Percentiles rank a stretch among this genome's conserved stretches.
These are phyloP conservation scores for Aplodontia rufa DNA, from an alignment of 2,113 vertebrate species.

Conservation along the genomic window DNA sequence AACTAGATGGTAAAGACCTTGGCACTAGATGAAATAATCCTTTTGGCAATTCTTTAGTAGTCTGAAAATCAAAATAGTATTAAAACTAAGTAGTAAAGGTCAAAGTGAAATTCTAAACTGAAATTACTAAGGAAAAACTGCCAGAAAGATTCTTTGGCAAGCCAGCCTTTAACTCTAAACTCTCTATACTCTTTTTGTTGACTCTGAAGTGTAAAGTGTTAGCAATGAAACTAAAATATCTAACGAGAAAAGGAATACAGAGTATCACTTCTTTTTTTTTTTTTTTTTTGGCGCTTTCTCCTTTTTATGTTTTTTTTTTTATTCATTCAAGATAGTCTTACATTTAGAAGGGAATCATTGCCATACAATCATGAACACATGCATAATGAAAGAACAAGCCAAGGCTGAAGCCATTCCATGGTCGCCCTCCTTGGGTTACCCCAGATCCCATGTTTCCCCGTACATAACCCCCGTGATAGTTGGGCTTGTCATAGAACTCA, in stretches of 20 bases:
- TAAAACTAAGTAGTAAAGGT: conserved; percentile 66
- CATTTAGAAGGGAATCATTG: too few relatives aligned
- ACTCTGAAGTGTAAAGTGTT: not conserved
- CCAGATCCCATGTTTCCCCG: too few relatives aligned
- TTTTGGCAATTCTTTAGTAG: conserved; percentile 71
- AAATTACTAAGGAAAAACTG: conserved; percentile 38
- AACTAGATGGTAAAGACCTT: conserved; percentile 47
- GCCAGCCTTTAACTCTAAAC: not conserved
- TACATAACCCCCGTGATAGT: too few relatives aligned
- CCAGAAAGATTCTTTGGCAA: not conserved
- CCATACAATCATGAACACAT: too few relatives aligned
- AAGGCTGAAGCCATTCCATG: too few relatives aligned
- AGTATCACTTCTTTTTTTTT: not conserved
- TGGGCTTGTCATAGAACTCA: too few relatives aligned
- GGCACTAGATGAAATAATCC: conserved; percentile 73
- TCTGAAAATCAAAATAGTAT: conserved; percentile 59
- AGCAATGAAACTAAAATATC: not conserved
- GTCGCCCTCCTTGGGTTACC: too few relatives aligned
- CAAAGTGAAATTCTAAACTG: conserved; percentile 65
- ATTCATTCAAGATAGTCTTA: too few relatives aligned
- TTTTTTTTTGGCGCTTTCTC: too few relatives aligned
- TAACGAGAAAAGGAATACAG: not conserved
- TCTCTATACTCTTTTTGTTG: not conserved
- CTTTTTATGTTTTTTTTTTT: too few relatives aligned
- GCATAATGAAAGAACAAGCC: too few relatives aligned